Evolutionary conservation across 2,797 vertebrate genomes (phyloP), one percentile per base, ranked within the genome.

Genomic region (Atherinosoma microstoma): DNA sequence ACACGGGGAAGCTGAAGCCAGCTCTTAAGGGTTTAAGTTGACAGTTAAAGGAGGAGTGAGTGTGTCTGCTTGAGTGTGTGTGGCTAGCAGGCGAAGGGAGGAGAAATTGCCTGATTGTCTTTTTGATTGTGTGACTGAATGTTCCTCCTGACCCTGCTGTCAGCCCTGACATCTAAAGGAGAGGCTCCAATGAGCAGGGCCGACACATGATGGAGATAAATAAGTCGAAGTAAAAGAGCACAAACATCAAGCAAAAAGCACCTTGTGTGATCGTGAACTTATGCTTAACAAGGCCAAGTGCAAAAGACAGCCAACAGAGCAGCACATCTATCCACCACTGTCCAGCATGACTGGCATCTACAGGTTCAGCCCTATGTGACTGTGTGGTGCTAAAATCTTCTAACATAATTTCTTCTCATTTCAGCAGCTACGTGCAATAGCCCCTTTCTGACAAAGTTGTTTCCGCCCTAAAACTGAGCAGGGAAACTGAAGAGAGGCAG

Each of bases 381-480:
- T 86, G 85, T 82, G 79, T 87, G 87, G 89, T 91, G 90, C 75
- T 86, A 92, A 87, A 93, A 75, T 85, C 79, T 81, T 87, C 80
- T 75, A 69, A 88, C 84, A 85, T 87, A 29, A 89, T 93, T 89
- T 89, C 86, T 84, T 84, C 87, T 86, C 88, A 91, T 93, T 94
- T 91, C 86, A 90, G 80, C 87, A 81, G 67, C 80, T 87, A 84
- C 16, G 79, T 90, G 90, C 62, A 77, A 91, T 1, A 82, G 69
- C 60, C 58, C 49, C 42, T 67, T 58, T 45, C 47, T 45, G 70
- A 79, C 61, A 6, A 58, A 73, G 70, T 70, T 38, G 1, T 57
- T 86, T 71, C 78, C 70, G 56, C 67, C 68, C 58, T 56, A 15
- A 20, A 36, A 66, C 67, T 80, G 49, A n/a, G 76, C 16, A 63